Evolutionary conservation across 2,797 vertebrate genomes (phyloP).

Genomic region (Eulemur mongoz): DNA sequence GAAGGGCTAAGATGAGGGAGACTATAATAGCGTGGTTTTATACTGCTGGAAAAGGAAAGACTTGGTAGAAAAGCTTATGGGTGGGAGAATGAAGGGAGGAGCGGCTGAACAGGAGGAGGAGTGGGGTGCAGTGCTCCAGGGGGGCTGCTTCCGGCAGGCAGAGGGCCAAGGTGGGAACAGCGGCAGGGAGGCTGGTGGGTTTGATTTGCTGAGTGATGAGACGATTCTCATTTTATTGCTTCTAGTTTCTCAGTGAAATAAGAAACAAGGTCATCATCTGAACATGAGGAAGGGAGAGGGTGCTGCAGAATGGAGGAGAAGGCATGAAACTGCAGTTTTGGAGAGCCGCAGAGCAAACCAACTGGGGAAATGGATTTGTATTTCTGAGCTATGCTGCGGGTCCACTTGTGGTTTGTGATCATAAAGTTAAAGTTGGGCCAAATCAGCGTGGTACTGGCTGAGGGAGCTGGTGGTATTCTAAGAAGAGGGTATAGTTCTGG

Average conservation of each 20-base stretch:
- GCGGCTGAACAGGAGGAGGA: not conserved
- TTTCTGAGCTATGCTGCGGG: not conserved
- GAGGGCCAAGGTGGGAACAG: not conserved
- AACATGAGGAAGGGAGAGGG: not conserved
- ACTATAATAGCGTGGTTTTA: not conserved
- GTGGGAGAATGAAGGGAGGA: not conserved
- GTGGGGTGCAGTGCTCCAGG: no score
- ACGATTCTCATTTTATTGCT: not conserved
- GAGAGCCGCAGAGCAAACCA: not conserved
- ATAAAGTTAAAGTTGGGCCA: conserved; percentile 1
- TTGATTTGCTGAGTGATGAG: not conserved
- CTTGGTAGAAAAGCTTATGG: not conserved
- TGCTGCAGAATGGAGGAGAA: not conserved
- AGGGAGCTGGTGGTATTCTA: not conserved
- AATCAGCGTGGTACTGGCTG: not conserved
- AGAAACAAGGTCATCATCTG: not conserved
- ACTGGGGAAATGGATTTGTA: not conserved
- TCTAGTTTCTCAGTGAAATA: not conserved
- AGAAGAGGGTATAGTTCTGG: not conserved
- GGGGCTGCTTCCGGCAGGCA: not conserved
- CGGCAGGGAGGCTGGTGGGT: not conserved
- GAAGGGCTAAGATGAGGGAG: not conserved
- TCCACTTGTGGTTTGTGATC: not conserved
- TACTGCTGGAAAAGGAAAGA: not conserved
- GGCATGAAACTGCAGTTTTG: no score